Evolutionary conservation across 92 coral and sea anemone species (phyloP).

Genomic region (Epizoanthus illoricatus): DNA sequence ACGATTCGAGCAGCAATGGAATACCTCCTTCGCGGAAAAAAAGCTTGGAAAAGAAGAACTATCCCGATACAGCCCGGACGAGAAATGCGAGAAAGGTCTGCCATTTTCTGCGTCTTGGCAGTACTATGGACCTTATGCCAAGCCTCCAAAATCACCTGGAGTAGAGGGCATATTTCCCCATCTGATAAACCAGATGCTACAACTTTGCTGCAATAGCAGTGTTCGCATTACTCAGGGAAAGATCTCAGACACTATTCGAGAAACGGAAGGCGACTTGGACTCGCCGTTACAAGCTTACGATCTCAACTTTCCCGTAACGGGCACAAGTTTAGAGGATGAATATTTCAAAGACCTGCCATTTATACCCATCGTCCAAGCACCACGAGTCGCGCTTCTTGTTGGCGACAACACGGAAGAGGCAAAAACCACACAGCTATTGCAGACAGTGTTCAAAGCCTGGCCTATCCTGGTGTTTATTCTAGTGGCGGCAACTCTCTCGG

Average conservation of each 20-base stretch:
- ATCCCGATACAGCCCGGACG: conserved; percentile 66
- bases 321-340: conserved; percentile 63
- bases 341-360: conserved; percentile 77
- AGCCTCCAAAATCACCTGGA: conserved; percentile 48
- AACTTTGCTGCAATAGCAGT: conserved; percentile 71
- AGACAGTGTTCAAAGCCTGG: conserved; percentile 91
- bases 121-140: conserved; percentile 92
- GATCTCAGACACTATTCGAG: conserved; percentile 65
- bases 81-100: conserved; percentile 74
- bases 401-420: conserved; percentile 64
- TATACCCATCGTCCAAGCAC: conserved; percentile 84
- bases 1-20: conserved; percentile 22
- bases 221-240: conserved; percentile 64
- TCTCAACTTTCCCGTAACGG: conserved; percentile 85
- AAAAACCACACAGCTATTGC: conserved; percentile 73
- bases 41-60: conserved; percentile 48
- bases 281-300: conserved; percentile 64
- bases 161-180: conserved; percentile 94
- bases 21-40: conserved; percentile 46
- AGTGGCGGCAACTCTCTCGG: conserved; percentile 93
- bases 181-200: conserved; percentile 74
- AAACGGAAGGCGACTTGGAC: conserved; percentile 69
- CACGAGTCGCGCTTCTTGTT: conserved; percentile 85
- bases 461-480: conserved; percentile 91
- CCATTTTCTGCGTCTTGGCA: conserved; percentile 93